A percentile compares a stretch with the other conserved stretches of the same genome.
These are phyloP conservation scores for Macaria notata DNA, from an alignment of 2,888 invertebrate genomes.

Conservation along the genomic window DNA sequence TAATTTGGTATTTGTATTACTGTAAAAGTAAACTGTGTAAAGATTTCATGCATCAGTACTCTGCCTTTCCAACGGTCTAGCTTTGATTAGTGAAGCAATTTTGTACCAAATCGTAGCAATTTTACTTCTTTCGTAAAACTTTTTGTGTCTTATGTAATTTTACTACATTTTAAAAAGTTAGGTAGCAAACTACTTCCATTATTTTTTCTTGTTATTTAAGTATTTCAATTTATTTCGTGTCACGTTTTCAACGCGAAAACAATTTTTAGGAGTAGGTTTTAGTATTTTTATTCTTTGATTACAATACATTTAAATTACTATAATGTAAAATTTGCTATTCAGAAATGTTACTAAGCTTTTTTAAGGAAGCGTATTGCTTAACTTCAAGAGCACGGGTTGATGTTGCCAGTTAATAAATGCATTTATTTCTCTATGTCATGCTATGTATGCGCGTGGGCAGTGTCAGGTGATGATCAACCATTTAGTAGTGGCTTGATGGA, in stretches of 20 bases:
- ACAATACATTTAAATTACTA: no score
- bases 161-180: no score
- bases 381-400: no score
- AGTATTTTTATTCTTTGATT: no score
- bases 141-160: constrained; percentile 12
- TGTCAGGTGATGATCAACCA: constrained; percentile 56
- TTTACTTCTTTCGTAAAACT: constrained; percentile 11
- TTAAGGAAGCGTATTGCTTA: no score
- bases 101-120: constrained; percentile 5
- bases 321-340: no score
- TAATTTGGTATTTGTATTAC: neutral
- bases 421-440: constrained; percentile 46
- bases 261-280: no score
- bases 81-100: constrained; percentile 21
- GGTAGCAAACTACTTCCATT: no score
- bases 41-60: constrained; percentile 32
- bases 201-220: no score
- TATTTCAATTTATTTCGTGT: no score
- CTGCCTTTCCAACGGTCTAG: constrained; percentile 21
- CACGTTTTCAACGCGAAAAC: no score
- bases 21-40: neutral
- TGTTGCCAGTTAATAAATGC: constrained; percentile 42
- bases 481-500: constrained; percentile 51
- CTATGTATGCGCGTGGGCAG: constrained; percentile 39
- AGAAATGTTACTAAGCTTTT: no score